Percentiles rank a stretch among this genome's conserved stretches.
phyloP scores from a whole-genome alignment of 2,797 vertebrate genomes.

The Podarcis siculus region DNA sequence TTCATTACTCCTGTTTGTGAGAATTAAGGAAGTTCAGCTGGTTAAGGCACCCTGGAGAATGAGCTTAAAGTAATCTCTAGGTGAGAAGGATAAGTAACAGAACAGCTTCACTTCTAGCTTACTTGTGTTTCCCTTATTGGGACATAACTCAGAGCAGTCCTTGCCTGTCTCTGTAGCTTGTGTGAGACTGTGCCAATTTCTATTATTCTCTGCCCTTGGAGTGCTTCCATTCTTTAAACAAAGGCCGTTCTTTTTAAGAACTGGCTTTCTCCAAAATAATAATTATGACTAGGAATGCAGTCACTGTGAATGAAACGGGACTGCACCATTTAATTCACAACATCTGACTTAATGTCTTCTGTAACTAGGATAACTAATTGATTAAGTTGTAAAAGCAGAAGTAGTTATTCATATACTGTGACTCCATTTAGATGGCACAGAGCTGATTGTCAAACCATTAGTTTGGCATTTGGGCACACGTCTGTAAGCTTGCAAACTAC shows the following conservation, averaged over 20 bases:
- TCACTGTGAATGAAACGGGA: background rate
- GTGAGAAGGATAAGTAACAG: background rate
- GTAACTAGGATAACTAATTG: constrained; percentile 28
- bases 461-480: background rate
- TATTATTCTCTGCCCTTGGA: background rate
- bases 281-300: background rate
- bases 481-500: background rate
- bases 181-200: background rate
- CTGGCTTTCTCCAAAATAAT: background rate
- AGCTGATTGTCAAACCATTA: background rate
- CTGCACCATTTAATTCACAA: constrained; percentile 10
- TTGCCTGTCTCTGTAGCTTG: background rate
- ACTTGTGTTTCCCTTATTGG: background rate
- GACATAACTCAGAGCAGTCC: constrained; percentile 17
- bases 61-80: background rate
- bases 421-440: constrained; percentile 34
- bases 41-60: background rate
- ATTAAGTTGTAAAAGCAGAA: constrained; percentile 46
- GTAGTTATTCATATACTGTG: constrained; percentile 52
- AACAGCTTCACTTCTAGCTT: background rate
- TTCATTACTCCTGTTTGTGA: background rate
- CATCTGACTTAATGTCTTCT: constrained; percentile 1
- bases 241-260: constrained; percentile 10
- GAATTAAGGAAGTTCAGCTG: background rate
- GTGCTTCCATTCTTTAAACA: background rate